A percentile compares a stretch with the other conserved stretches of the same genome.
phyloP scores from a whole-genome alignment of 2,113 vertebrate species.

The Neogale vison region DNA sequence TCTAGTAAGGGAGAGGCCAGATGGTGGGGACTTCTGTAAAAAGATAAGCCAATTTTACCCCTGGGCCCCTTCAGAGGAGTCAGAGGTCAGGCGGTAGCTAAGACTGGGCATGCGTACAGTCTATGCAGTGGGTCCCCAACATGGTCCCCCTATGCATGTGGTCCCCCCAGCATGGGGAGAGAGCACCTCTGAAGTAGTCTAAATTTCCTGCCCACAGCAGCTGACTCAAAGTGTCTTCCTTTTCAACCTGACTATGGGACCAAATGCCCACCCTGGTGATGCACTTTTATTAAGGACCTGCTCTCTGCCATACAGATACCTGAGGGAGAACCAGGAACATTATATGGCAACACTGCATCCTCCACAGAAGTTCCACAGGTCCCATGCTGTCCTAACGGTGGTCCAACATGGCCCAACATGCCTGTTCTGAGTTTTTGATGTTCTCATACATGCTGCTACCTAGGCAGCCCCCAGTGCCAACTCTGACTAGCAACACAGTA shows the following conservation, averaged over 20 bases:
- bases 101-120: background rate
- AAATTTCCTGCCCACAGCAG: background rate
- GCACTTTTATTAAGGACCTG: background rate
- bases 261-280: background rate
- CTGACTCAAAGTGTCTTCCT: background rate
- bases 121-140: too few relatives aligned
- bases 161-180: background rate
- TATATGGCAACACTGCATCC: background rate
- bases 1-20: background rate
- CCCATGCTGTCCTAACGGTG: background rate
- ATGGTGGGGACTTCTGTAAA: background rate
- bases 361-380: background rate
- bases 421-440: background rate
- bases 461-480: background rate
- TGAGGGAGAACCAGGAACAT: background rate
- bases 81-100: background rate
- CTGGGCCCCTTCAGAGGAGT: background rate
- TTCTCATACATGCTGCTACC: background rate
- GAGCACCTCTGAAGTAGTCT: background rate
- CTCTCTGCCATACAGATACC: background rate
- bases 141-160: too few relatives aligned
- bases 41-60: background rate
- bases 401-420: too few relatives aligned
- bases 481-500: background rate
- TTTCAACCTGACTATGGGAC: background rate